A percentile compares a stretch with the other conserved stretches of the same genome.
These are phyloP conservation scores for Tenthredo livida DNA, from an alignment of 2,888 invertebrate species.

Conservation along the genomic window DNA sequence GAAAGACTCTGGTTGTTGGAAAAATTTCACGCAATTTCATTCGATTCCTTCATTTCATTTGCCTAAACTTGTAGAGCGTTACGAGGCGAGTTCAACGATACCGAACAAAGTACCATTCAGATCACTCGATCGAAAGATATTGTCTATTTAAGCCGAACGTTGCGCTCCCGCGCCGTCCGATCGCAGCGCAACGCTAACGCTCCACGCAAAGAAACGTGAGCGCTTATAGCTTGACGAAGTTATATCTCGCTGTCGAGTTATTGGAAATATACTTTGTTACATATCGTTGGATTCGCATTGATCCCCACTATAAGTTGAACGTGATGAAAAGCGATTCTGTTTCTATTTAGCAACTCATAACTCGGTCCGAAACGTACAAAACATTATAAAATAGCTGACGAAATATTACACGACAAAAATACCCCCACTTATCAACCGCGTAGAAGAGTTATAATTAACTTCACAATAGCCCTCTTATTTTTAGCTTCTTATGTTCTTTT, in stretches of 20 bases:
- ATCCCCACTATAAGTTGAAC: not conserved
- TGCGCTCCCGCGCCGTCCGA: not conserved
- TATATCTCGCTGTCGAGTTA: not conserved
- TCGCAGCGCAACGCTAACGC: not conserved
- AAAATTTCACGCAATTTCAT: not conserved
- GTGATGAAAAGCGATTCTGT: not conserved
- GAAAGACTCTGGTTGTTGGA: not conserved
- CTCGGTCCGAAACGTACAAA: not conserved
- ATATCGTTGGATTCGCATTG: not conserved
- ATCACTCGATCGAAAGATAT: not conserved
- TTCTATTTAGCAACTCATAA: not conserved
- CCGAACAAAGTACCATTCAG: constrained; percentile 21
- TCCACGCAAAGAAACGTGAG: not conserved
- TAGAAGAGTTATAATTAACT: not conserved
- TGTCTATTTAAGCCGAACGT: not conserved
- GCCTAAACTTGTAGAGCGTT: not conserved
- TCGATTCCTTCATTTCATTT: not conserved
- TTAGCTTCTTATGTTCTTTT: not conserved
- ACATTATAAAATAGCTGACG: not conserved
- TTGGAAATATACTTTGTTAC: not conserved
- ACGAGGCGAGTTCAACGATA: constrained; percentile 16
- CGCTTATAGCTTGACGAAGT: not conserved
- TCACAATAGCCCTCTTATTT: not conserved
- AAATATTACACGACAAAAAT: not conserved
- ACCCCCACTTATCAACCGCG: not conserved